A percentile compares a stretch with the other conserved stretches of the same genome.
These are phyloP conservation scores for Xiphophorus maculatus DNA, from an alignment of 2,113 vertebrate species.

Conservation along the genomic window DNA sequence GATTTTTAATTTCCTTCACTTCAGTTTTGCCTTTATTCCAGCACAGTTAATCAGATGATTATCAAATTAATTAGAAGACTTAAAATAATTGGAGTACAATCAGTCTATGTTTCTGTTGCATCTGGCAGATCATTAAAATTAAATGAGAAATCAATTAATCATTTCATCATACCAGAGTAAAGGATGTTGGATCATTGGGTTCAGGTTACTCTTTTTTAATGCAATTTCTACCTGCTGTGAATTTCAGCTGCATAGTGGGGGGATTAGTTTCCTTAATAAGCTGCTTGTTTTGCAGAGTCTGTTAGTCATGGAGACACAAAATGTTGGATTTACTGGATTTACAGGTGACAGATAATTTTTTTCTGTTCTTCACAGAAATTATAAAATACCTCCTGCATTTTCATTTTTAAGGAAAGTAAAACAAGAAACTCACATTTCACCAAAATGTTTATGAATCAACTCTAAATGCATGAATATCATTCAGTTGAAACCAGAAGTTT, in stretches of 20 bases:
- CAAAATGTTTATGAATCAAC: no score
- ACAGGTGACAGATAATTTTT: not conserved
- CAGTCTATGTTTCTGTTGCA: constrained; percentile 29
- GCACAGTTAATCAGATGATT: constrained; percentile 67
- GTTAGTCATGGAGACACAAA: not conserved
- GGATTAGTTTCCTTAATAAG: not conserved
- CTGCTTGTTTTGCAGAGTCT: not conserved
- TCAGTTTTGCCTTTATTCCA: constrained; percentile 54
- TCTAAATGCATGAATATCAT: no score
- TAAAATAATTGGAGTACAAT: constrained; percentile 57
- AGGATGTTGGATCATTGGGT: not conserved
- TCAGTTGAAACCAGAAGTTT: no score
- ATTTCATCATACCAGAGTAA: not conserved
- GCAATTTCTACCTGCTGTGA: not conserved
- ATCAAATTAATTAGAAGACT: constrained; percentile 68
- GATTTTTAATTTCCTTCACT: constrained; percentile 58
- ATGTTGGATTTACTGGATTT: not conserved
- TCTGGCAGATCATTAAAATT: constrained; percentile 51
- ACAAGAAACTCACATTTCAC: no score
- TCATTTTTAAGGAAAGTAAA: no score
- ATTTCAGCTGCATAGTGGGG: not conserved
- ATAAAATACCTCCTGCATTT: no score
- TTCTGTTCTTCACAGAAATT: not conserved
- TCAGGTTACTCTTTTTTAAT: not conserved
- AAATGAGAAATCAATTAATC: constrained; percentile 26